phyloP scores from a whole-genome alignment of 2,113 vertebrate genomes.

The Syngnathoides biaculeatus region DNA sequence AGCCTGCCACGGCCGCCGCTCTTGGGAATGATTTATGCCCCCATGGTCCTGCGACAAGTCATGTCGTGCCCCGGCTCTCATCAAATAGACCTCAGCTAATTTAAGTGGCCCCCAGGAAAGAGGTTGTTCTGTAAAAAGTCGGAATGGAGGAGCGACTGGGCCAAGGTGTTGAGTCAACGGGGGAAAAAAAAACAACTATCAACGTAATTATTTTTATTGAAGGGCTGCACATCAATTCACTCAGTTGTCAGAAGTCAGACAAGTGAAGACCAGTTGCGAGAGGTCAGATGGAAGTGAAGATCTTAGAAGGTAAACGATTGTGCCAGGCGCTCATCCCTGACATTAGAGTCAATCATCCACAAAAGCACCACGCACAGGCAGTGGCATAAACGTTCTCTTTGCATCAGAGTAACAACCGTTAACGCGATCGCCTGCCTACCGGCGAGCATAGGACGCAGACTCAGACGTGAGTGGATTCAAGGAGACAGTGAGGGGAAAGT shows the following conservation, averaged over 20 bases:
- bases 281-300: constrained; percentile 10
- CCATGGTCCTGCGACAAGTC: constrained; percentile 20
- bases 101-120: constrained; percentile 37
- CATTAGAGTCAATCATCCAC: constrained; percentile 52
- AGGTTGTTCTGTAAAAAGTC: constrained; percentile 27
- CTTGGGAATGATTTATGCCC: constrained; percentile 58
- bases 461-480: constrained; percentile 46
- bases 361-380: constrained; percentile 47
- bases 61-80: constrained; percentile 31
- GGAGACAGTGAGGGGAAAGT: constrained; percentile 54
- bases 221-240: background rate
- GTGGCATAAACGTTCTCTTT: constrained; percentile 47
- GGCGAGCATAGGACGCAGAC: constrained; percentile 36
- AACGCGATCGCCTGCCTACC: constrained; percentile 27
- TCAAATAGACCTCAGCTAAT: constrained; percentile 48
- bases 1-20: constrained; percentile 49
- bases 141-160: constrained; percentile 20
- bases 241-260: constrained; percentile 4
- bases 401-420: constrained; percentile 58
- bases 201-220: constrained; percentile 13
- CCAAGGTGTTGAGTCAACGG: constrained; percentile 24
- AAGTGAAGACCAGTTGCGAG: background rate
- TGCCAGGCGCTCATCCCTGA: constrained; percentile 49
- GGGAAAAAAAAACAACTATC: constrained; percentile 12
- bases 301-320: constrained; percentile 42